Conservation (phyloP, 2,797 vertebrate species). For the Squalus acanthias region DNA sequence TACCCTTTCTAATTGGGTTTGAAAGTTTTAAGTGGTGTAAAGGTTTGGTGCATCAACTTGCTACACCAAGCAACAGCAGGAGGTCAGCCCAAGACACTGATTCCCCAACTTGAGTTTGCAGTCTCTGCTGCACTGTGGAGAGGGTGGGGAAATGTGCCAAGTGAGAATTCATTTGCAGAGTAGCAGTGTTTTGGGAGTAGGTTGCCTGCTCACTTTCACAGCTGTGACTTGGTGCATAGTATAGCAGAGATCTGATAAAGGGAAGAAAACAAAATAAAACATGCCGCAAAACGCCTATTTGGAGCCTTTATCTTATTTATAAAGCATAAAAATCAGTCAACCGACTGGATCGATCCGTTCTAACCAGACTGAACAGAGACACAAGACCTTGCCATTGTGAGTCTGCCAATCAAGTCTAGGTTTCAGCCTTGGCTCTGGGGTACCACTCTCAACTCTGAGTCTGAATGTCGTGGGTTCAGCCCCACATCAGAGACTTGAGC, state of each 20-base stretch:
- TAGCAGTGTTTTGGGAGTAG: not conserved
- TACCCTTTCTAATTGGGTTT: not conserved
- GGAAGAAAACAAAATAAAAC: not conserved
- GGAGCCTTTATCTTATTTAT: not conserved
- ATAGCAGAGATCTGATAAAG: not conserved
- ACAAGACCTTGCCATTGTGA: not conserved
- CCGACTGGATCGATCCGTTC: not conserved
- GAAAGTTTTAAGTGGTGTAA: not conserved
- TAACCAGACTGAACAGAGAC: not conserved
- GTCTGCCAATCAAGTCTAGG: not conserved
- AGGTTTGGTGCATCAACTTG: not conserved
- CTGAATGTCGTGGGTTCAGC: not conserved
- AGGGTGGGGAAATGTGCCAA: not conserved
- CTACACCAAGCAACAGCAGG: not conserved
- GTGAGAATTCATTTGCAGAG: not conserved
- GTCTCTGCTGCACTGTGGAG: not conserved
- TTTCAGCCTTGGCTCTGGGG: not conserved
- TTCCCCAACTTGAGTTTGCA: not conserved
- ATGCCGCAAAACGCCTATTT: not conserved
- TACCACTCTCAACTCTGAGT: not conserved
- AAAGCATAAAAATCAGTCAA: not conserved
- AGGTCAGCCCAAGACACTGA: not conserved
- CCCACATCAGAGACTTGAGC: not conserved
- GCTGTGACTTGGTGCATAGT: not conserved
- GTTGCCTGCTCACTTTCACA: not conserved